phyloP scores from a whole-genome alignment of 2,888 invertebrate genomes.

The Apamea monoglypha region DNA sequence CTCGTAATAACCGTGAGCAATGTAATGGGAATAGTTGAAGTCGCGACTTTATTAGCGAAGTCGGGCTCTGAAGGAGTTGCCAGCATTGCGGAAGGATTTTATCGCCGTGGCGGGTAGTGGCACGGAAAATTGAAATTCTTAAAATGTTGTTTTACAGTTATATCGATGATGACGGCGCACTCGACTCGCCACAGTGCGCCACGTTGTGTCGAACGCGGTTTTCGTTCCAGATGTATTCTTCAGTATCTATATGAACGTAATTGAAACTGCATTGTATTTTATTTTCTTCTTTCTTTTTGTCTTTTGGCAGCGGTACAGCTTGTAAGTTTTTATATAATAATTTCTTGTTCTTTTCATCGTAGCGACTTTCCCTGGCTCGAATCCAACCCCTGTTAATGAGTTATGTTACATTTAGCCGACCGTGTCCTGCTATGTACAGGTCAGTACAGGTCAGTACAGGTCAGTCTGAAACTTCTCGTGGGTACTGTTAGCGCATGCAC shows the following conservation, averaged over 20 bases:
- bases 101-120: not conserved
- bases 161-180: slow-evolving; percentile 2
- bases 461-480: not conserved
- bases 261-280: slow-evolving; percentile 20
- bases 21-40: slow-evolving; percentile 42
- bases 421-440: not conserved
- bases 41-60: slow-evolving; percentile 37
- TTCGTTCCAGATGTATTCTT: not conserved
- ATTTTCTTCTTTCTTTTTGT: too few species aligned
- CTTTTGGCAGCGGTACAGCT: slow-evolving; percentile 29
- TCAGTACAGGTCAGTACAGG: not conserved
- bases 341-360: slow-evolving; percentile 15
- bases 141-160: slow-evolving; percentile 18
- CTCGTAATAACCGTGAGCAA: slow-evolving; percentile 45
- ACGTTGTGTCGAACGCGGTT: not conserved
- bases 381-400: slow-evolving; percentile 30
- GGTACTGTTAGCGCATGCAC: not conserved
- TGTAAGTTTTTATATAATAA: slow-evolving; percentile 7
- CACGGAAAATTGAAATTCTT: slow-evolving; percentile 22
- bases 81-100: not conserved
- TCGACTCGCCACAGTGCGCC: not conserved
- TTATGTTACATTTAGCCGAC: slow-evolving; percentile 10
- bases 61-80: slow-evolving; percentile 10
- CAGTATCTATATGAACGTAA: not conserved
- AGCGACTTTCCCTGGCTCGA: slow-evolving; percentile 15